Evolutionary conservation across 1,140 invertebrate genomes (phyloP).

Genomic region (Papilio polytes): DNA sequence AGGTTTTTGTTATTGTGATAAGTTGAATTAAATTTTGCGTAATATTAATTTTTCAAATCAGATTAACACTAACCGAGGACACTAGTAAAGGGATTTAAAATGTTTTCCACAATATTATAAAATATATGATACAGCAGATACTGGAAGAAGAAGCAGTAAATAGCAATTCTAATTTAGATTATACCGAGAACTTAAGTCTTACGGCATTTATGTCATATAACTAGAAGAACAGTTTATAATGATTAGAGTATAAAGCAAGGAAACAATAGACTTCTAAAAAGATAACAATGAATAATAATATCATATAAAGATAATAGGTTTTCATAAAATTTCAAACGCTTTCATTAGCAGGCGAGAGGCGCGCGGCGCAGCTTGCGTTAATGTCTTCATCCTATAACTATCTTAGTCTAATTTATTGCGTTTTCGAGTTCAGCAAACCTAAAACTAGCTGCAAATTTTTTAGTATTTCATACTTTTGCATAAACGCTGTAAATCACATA

Average conservation of each 20-base stretch:
- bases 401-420: constrained; percentile 39
- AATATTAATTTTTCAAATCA: no score
- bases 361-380: constrained; percentile 34
- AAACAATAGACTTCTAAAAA: background rate
- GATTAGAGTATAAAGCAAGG: background rate
- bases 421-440: constrained; percentile 33
- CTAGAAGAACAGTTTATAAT: no score
- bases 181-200: no score
- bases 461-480: background rate
- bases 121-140: no score
- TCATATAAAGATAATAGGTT: background rate
- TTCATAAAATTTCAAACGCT: constrained; percentile 14
- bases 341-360: constrained; percentile 36
- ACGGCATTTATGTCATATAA: no score
- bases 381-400: constrained; percentile 40
- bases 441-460: constrained; percentile 18
- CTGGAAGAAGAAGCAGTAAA: no score
- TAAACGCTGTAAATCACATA: background rate
- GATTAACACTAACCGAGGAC: no score
- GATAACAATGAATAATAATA: background rate
- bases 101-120: no score
- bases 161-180: no score
- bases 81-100: no score
- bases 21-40: no score
- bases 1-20: no score